Evolutionary conservation across 1,140 invertebrate species (phyloP).

Genomic region (Oscheius sp.): DNA sequence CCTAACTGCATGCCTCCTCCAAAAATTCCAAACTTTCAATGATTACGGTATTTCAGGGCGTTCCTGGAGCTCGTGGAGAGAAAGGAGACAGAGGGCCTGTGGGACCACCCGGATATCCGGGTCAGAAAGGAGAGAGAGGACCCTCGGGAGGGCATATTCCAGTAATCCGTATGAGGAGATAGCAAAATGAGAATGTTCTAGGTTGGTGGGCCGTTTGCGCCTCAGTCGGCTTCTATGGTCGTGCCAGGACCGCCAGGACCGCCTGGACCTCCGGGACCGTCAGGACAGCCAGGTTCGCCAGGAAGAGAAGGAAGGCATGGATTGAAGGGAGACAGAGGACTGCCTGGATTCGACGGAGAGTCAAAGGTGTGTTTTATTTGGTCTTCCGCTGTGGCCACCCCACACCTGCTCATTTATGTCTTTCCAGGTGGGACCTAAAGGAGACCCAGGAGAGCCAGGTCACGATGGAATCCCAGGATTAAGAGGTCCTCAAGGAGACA

Average conservation of each 20-base stretch:
- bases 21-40: background rate
- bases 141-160: conserved; percentile 11
- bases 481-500: conserved; percentile 20
- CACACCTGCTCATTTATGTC: too few relatives aligned
- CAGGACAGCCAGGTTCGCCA: conserved; percentile 21
- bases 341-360: conserved; percentile 59
- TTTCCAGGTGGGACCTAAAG: conserved; percentile 58
- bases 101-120: conserved; percentile 48
- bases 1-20: background rate
- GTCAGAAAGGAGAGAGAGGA: conserved; percentile 45
- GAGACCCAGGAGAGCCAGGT: conserved; percentile 46
- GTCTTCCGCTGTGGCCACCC: too few relatives aligned
- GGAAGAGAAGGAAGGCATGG: conserved; percentile 43
- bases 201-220: background rate
- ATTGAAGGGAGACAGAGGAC: conserved; percentile 49
- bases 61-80: conserved; percentile 48
- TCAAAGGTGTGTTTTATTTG: too few relatives aligned
- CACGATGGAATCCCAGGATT: conserved; percentile 38
- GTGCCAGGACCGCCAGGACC: conserved; percentile 55
- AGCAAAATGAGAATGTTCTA: conserved; percentile 9
- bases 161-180: background rate
- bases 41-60: conserved; percentile 31
- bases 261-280: conserved; percentile 46
- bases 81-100: conserved; percentile 42
- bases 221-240: background rate